phyloP scores from a whole-genome alignment of 2,797 vertebrate species.

The Coregonus ussuriensis region DNA sequence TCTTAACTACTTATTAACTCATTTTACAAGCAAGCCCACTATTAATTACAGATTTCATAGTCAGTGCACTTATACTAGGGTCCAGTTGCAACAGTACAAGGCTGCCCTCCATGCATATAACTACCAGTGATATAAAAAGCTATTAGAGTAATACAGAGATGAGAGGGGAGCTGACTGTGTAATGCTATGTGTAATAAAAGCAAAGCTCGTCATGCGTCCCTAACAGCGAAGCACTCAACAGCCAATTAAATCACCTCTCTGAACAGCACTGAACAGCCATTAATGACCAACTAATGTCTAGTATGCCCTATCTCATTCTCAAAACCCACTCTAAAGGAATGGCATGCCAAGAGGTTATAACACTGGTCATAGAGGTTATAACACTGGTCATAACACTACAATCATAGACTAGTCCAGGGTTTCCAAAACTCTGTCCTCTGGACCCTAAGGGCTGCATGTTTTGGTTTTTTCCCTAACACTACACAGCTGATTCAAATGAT shows the following conservation, averaged over 20 bases:
- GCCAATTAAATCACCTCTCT: constrained; percentile 5
- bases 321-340: background rate
- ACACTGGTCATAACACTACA: background rate
- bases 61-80: background rate
- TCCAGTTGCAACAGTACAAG: background rate
- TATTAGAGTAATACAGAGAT: background rate
- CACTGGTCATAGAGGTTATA: background rate
- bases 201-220: background rate
- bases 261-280: background rate
- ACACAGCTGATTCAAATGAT: too few species aligned
- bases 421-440: too few species aligned
- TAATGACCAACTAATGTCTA: background rate
- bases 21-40: background rate
- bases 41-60: constrained; percentile 1
- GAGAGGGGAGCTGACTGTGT: background rate
- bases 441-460: too few species aligned
- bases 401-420: too few species aligned
- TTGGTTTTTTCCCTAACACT: too few species aligned
- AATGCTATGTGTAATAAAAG: background rate
- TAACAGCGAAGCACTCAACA: constrained; percentile 4
- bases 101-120: background rate
- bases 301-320: background rate
- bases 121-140: background rate
- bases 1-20: background rate
- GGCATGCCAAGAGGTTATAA: constrained; percentile 7